Conservation (phyloP, 2,888 invertebrate species). For the Yponomeuta plumbellus region DNA sequence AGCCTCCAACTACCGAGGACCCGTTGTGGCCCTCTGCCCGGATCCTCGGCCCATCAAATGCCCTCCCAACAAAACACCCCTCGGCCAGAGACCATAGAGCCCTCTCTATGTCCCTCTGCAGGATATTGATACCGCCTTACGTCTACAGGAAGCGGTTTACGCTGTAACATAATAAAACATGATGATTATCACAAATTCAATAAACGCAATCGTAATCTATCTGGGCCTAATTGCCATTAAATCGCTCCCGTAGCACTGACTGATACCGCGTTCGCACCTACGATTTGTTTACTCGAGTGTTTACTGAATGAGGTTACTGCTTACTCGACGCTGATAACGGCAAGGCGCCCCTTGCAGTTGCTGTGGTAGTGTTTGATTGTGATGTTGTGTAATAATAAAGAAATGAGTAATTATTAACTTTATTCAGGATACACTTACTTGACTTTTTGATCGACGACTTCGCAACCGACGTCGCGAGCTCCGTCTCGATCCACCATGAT, state of each 20-base stretch:
- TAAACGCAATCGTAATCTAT: background rate
- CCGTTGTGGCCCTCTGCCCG: too few species aligned
- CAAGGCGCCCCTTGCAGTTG: background rate
- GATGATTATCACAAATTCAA: background rate
- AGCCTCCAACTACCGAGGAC: too few species aligned
- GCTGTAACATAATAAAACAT: background rate
- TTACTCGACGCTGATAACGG: background rate
- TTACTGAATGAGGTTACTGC: slow-evolving; percentile 11
- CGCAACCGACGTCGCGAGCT: too few species aligned
- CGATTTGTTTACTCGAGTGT: slow-evolving; percentile 10
- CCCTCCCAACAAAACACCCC: too few species aligned
- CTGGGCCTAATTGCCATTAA: background rate
- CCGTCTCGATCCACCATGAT: too few species aligned
- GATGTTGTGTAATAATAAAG: background rate
- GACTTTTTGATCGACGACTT: too few species aligned
- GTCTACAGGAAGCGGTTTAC: background rate
- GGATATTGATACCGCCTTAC: background rate
- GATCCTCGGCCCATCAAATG: too few species aligned
- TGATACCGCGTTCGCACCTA: background rate
- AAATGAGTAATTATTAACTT: background rate
- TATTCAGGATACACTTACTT: too few species aligned
- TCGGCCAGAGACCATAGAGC: too few species aligned
- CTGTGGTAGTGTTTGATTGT: background rate
- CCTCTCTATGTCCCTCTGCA: too few species aligned
- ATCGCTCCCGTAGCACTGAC: background rate